Evolutionary conservation across 2,888 invertebrate genomes (phyloP).

Genomic region (Epinotia demarniana): DNA sequence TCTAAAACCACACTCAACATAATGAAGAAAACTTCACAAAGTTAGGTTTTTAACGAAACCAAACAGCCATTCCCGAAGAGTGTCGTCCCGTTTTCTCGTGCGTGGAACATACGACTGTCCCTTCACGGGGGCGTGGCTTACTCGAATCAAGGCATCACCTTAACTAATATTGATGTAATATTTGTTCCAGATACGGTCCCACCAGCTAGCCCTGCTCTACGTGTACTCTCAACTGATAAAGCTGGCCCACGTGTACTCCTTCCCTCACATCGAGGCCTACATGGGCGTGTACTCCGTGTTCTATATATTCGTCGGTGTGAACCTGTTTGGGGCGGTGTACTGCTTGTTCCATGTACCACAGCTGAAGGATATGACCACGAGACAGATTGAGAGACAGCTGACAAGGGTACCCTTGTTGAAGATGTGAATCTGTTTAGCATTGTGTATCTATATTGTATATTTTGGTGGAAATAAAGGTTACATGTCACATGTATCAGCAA

Average conservation of each 20-base stretch:
- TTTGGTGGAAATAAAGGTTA: too few relatives aligned
- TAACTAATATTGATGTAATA: background rate
- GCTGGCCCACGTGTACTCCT: slow-evolving; percentile 66
- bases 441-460: too few relatives aligned
- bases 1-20: too few relatives aligned
- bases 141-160: too few relatives aligned
- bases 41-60: too few relatives aligned
- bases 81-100: too few relatives aligned
- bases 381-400: slow-evolving; percentile 69
- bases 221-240: slow-evolving; percentile 66
- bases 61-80: too few relatives aligned
- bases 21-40: too few relatives aligned
- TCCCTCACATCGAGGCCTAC: slow-evolving; percentile 67
- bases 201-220: slow-evolving; percentile 62
- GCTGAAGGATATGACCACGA: slow-evolving; percentile 61
- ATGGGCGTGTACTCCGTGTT: slow-evolving; percentile 68
- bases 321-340: slow-evolving; percentile 71
- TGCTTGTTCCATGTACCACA: slow-evolving; percentile 64
- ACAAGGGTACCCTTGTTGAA: slow-evolving; percentile 68
- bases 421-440: slow-evolving; percentile 48
- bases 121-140: too few relatives aligned
- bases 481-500: too few relatives aligned
- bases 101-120: too few relatives aligned
- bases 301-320: slow-evolving; percentile 70
- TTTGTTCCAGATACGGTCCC: slow-evolving; percentile 69